Percentiles rank a stretch among this genome's conserved stretches.
phyloP scores from a whole-genome alignment of 2,113 vertebrate species.

The Amia ocellicauda region DNA sequence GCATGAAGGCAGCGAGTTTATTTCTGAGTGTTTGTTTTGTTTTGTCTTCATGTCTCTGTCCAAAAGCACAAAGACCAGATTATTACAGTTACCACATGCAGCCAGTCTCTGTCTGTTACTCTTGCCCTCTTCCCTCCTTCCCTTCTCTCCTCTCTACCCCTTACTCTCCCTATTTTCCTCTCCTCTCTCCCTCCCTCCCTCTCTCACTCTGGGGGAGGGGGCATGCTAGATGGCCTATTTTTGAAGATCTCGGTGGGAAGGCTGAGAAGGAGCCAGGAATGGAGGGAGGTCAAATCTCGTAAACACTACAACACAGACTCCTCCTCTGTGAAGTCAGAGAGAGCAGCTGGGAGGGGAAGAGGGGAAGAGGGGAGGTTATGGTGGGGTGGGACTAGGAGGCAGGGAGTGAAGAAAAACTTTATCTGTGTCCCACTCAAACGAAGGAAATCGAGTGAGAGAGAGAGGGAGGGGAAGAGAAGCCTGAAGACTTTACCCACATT shows the following conservation, averaged over 20 bases:
- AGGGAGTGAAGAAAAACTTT: neutral
- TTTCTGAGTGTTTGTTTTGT: too few relatives aligned
- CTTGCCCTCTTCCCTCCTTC: neutral
- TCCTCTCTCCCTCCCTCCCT: neutral
- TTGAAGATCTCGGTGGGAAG: neutral
- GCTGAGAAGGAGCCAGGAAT: neutral
- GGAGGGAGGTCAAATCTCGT: slow-evolving; percentile 2
- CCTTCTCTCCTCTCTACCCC: neutral
- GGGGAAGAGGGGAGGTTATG: neutral
- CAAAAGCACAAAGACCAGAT: too few relatives aligned
- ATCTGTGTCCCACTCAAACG: neutral
- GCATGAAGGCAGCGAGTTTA: too few relatives aligned
- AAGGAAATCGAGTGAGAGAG: too few relatives aligned
- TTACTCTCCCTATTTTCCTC: neutral
- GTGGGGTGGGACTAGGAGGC: neutral
- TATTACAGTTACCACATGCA: too few relatives aligned
- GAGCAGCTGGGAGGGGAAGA: neutral
- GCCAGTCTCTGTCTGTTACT: neutral
- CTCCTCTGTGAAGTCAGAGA: neutral
- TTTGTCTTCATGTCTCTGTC: too few relatives aligned
- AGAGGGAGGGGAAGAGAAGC: neutral
- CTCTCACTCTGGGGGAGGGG: neutral
- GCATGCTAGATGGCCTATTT: neutral
- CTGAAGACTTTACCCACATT: neutral
- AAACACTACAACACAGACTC: slow-evolving; percentile 4